phyloP scores from a whole-genome alignment of 2,113 vertebrate species.

The Carollia perspicillata region DNA sequence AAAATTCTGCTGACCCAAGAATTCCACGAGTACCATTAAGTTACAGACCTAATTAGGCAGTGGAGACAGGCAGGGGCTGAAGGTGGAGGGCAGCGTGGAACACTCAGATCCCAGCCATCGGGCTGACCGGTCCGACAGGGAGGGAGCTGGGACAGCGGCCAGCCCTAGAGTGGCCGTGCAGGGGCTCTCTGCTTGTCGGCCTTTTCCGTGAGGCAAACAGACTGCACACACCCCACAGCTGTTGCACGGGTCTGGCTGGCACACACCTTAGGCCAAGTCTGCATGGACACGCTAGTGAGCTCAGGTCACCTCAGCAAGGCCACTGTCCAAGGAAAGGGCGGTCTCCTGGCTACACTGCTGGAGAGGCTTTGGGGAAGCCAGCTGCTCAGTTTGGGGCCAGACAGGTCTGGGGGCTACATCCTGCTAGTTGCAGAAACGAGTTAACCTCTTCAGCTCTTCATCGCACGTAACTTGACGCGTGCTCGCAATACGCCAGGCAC shows the following conservation, averaged over 20 bases:
- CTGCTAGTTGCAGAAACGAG: not conserved
- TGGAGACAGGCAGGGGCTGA: not conserved
- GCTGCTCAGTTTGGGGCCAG: not conserved
- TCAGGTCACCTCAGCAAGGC: not conserved
- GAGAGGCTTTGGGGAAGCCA: not conserved
- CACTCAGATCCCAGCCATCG: not conserved
- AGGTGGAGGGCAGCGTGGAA: not conserved
- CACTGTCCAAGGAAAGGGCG: not conserved
- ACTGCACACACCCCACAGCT: accelerated
- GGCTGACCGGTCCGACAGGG: not conserved
- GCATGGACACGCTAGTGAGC: accelerated
- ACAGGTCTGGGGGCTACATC: not conserved
- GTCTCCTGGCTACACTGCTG: not conserved
- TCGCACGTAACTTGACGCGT: accelerated
- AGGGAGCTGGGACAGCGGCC: not conserved
- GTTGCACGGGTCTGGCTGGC: not conserved
- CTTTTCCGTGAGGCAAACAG: not conserved
- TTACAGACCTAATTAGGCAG: conserved; percentile 35
- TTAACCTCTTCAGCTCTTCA: accelerated
- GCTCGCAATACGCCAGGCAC: accelerated
- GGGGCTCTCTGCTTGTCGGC: not conserved
- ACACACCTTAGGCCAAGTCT: not conserved
- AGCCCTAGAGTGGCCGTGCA: not conserved
- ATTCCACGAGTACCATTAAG: conserved; percentile 38
- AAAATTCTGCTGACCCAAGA: conserved; percentile 32